Evolutionary conservation across 2,113 vertebrate genomes (phyloP), one percentile per base, ranked within the genome.

Genomic region (Rhodinocichla rosea): DNA sequence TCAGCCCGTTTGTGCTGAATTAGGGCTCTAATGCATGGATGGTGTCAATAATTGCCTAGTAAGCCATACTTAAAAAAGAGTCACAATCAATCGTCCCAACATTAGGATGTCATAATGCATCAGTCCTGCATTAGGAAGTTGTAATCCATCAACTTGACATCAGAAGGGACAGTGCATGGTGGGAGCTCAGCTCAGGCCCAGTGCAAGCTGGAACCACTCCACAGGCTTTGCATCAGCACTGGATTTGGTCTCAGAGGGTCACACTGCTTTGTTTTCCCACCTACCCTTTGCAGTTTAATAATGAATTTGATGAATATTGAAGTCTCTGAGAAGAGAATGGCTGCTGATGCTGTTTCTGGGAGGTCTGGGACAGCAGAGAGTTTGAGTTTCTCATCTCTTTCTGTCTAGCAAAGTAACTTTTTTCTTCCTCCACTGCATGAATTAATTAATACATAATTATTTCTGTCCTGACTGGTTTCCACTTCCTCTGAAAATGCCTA

Each of bases 71-170:
- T 92, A 78, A 92, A 96, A 97, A 93, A 85, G 81, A 95, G 92
- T 87, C 81, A 91, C 93, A 95, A 96, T 97, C 96, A 93, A 96
- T 97, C 92, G 95, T 97, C 97, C 95, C 93, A 30, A 45, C 96
- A 91, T 97, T 94, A 89, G 69, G 94, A 96, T 95, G 83, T 97
- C 95, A 96, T 92, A 90, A 96, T 96, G 89, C 92, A 91, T 96
- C 95, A 65, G 45, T 92, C 90, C 83, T 77, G 87, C 93, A 95
- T 95, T 96, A 96, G 85, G 95, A 96, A 89, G 86, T 88, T 85
- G 88, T 78, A 87, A 96, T 93, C 96, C 95, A 96, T 97, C 96
- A 79, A 49, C 24, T 8, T 76, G 92, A 96, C 96, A 75, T 67
- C 60, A 83, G 87, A 87, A 91, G 92, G 89, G 88, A 91, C 95